phyloP scores from a whole-genome alignment of 2,113 vertebrate species.

The Grantiella picta region DNA sequence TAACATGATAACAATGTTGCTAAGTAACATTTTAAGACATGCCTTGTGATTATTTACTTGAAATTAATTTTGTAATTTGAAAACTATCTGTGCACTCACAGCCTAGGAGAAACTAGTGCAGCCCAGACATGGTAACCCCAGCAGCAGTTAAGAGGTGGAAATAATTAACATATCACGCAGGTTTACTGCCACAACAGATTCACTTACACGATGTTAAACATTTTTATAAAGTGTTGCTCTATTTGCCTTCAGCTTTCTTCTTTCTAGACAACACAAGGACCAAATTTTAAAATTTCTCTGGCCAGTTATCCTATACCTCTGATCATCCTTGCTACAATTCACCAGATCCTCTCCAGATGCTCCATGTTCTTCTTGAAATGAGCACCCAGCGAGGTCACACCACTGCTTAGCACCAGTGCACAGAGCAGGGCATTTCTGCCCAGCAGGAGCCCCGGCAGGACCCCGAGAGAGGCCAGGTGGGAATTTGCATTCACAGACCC shows the following conservation, averaged over 20 bases:
- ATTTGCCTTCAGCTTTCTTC: neutral
- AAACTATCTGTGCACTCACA: neutral
- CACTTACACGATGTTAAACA: neutral
- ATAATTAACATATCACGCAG: neutral
- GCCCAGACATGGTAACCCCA: neutral
- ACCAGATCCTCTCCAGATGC: neutral
- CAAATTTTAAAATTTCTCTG: neutral
- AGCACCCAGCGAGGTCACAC: neutral
- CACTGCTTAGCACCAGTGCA: neutral
- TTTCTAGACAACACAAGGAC: neutral
- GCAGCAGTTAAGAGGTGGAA: neutral
- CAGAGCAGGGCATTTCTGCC: neutral
- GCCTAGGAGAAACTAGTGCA: neutral
- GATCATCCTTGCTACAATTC: neutral
- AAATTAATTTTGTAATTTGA: neutral
- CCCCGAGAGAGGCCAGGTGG: accelerated
- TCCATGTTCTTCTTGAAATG: accelerated
- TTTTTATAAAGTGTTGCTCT: neutral
- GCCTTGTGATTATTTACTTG: neutral
- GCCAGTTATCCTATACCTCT: neutral
- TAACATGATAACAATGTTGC: neutral
- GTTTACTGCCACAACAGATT: neutral
- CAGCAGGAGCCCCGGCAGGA: neutral
- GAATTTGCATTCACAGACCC: accelerated
- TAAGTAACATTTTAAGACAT: neutral